Base-by-base conservation (phyloP, 1,140 invertebrate species). In the Tachypleus tridentatus region DNA sequence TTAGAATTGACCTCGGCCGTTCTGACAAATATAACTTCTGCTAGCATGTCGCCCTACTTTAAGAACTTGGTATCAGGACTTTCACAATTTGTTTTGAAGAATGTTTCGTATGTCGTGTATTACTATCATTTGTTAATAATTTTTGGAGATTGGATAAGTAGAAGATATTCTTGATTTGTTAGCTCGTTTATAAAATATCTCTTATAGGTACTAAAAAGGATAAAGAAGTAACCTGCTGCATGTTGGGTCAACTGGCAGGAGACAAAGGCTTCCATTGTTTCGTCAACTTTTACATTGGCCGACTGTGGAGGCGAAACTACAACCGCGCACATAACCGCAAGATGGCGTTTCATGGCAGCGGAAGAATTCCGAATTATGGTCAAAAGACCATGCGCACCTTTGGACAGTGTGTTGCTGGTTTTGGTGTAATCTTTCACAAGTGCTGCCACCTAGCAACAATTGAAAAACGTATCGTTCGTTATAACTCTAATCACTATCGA, bases 251-350 rank as follows among this genome's bases (percentile, higher is more conserved):
- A 50, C 56, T 75, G 51, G 74, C 74, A 4, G 74, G 74, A 3
- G 69, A 74, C 58, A 75, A 74, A 67, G 74, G 74, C 10, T 75
- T 73, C 67, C 72, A 74, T 57, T 75, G 74, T 60, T 66, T 69
- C 51, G 73, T 70, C 4, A 61, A 69, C 4, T 74, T 73, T 59
- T 75, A 75, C 63, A 60, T 64, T 3, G 63, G 66, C 5, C 65
- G 69, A 5, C 63, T 75, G 5, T 10, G 64, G 8, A 54, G 63
- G 51, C 65, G 74, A 8, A 75, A 75, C 63, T 11, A 54, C 8
- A 75, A 75, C 59, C 67, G 74, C 7, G 71, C 72, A 3, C 73
- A 75, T 59, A 74, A 72, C 66, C 59, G 71, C 5, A 70, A 70
- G 11, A 10, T 73, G 59, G 64, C 62, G 7, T 69, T 73, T 11